Percentiles rank a stretch among this genome's conserved stretches.
Conservation (phyloP, 2,888 invertebrate species). For the Axea sp. region DNA sequence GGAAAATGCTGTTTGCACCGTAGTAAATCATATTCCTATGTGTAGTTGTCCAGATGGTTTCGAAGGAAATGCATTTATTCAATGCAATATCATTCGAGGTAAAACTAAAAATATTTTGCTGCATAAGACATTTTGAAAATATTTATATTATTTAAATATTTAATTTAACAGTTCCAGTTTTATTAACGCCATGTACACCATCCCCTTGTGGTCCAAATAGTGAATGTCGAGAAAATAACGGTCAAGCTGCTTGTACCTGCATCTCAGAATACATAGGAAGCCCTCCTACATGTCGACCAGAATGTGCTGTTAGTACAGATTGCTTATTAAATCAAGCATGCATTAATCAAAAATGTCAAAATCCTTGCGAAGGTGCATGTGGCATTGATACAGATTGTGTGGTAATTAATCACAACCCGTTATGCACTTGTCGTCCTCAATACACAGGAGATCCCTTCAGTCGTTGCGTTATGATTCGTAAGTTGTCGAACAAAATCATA, state of each 20-base stretch:
- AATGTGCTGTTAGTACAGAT: slow-evolving; percentile 79
- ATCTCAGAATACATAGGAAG: slow-evolving; percentile 87
- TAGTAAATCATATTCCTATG: slow-evolving; percentile 91
- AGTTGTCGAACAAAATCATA: slow-evolving; percentile 23
- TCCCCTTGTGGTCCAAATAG: too few relatives aligned
- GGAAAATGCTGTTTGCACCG: slow-evolving; percentile 81
- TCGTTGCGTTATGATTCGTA: slow-evolving; percentile 81
- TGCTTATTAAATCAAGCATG: slow-evolving; percentile 82
- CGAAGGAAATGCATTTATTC: slow-evolving; percentile 80
- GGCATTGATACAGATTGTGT: slow-evolving; percentile 79
- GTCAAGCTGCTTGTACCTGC: slow-evolving; percentile 90
- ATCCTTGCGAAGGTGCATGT: slow-evolving; percentile 79
- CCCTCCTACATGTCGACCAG: slow-evolving; percentile 83
- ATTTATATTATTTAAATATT: background rate
- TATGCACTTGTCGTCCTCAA: slow-evolving; percentile 81
- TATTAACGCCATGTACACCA: slow-evolving; percentile 80
- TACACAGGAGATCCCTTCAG: slow-evolving; percentile 87
- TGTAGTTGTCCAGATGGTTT: slow-evolving; percentile 84
- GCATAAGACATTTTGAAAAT: background rate
- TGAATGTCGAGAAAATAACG: slow-evolving; percentile 79
- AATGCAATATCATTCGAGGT: slow-evolving; percentile 77
- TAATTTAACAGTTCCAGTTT: slow-evolving; percentile 17
- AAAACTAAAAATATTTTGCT: slow-evolving; percentile 31
- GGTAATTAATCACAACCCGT: slow-evolving; percentile 80
- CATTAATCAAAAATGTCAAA: slow-evolving; percentile 78